Evolutionary conservation across 2,113 vertebrate species (phyloP).

Genomic region (Menidia beryllina): DNA sequence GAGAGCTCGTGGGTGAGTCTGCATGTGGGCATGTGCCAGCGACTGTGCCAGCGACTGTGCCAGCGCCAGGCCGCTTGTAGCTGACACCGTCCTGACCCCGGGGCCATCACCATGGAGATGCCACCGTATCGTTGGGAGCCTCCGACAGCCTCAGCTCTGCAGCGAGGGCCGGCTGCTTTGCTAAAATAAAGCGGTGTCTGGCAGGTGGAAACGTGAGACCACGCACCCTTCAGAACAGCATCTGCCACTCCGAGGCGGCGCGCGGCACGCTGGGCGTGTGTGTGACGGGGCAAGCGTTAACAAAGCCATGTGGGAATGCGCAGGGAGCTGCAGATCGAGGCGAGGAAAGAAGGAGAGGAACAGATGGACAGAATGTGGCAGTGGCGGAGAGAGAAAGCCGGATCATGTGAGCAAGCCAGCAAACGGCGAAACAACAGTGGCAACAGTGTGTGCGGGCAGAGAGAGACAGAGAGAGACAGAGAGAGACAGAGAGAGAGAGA

Average conservation of each 20-base stretch:
- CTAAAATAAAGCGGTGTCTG: constrained; percentile 49
- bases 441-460: constrained; percentile 28
- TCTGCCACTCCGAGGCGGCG: constrained; percentile 60
- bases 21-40: neutral
- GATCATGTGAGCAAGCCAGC: constrained; percentile 30
- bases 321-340: constrained; percentile 55
- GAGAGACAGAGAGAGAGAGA: too few species aligned
- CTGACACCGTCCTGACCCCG: constrained; percentile 9
- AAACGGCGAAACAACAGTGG: constrained; percentile 46
- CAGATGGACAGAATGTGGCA: constrained; percentile 71
- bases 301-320: constrained; percentile 73
- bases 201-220: constrained; percentile 60
- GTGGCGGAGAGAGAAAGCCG: constrained; percentile 34
- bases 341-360: constrained; percentile 61
- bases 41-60: neutral
- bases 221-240: constrained; percentile 61
- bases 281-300: constrained; percentile 67
- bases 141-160: constrained; percentile 1
- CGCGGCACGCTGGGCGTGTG: constrained; percentile 43
- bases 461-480: too few species aligned
- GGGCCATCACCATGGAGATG: constrained; percentile 33
- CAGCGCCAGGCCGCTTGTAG: neutral
- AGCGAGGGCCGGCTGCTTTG: constrained; percentile 36
- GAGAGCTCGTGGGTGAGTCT: constrained; percentile 5
- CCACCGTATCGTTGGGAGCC: neutral